Evolutionary conservation across 2,797 vertebrate species (phyloP).

Genomic region (Phoebastria nigripes): DNA sequence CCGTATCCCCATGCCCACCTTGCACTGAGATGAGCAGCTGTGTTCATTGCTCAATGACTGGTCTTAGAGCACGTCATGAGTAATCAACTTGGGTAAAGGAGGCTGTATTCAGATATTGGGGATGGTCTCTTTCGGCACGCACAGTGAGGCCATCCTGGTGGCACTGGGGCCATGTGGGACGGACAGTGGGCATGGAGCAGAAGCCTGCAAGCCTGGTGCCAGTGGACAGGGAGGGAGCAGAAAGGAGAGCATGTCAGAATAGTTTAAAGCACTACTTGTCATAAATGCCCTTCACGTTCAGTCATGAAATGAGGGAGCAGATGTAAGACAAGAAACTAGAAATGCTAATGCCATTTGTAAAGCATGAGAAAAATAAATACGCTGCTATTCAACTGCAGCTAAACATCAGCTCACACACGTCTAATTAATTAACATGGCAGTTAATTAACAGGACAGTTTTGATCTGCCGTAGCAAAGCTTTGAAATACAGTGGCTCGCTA

Average conservation of each 20-base stretch:
- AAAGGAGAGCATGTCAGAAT: neutral
- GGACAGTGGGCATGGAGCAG: neutral
- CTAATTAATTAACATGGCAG: conserved; percentile 53
- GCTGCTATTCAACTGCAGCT: neutral
- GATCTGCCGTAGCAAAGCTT: conserved; percentile 45
- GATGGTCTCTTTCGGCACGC: neutral
- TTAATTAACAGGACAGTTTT: conserved; percentile 62
- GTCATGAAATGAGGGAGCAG: neutral
- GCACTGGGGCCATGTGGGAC: no score
- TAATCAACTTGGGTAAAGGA: neutral
- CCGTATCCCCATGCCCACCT: neutral
- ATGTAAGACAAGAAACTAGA: neutral
- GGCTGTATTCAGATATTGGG: neutral
- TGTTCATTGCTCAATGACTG: neutral
- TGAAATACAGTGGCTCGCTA: neutral
- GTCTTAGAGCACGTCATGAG: neutral
- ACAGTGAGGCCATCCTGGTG: neutral
- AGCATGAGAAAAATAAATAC: conserved; percentile 7
- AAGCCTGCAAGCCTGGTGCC: neutral
- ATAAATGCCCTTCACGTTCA: neutral
- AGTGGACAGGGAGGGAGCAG: neutral
- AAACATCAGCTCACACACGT: neutral
- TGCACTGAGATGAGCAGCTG: neutral
- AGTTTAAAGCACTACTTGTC: neutral
- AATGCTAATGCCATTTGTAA: conserved; percentile 17